Percentiles rank a stretch among this genome's conserved stretches.
Evolutionary conservation across 2,113 vertebrate species (phyloP).

Genomic region (Apeltes quadracus): DNA sequence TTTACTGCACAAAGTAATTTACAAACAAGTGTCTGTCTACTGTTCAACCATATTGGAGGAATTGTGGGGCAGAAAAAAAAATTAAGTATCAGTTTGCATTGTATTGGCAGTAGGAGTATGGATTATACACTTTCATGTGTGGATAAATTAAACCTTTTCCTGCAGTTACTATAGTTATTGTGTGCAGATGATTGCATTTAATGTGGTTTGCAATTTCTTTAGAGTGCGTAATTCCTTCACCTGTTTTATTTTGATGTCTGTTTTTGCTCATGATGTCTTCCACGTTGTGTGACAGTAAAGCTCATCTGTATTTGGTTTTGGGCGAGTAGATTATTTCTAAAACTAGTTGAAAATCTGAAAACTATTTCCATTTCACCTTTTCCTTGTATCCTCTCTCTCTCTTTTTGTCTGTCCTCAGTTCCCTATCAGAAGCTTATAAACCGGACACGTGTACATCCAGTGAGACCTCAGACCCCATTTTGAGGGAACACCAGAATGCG

Average conservation of each 20-base stretch:
- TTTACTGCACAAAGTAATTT: background rate
- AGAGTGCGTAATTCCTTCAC: slow-evolving; percentile 20
- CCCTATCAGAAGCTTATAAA: slow-evolving; percentile 4
- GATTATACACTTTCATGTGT: slow-evolving; percentile 10
- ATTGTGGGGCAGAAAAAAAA: no score
- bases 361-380: slow-evolving; percentile 12
- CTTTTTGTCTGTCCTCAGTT: slow-evolving; percentile 15
- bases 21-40: no score
- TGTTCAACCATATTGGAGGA: no score
- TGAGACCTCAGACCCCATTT: slow-evolving; percentile 55
- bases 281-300: background rate
- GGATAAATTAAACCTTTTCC: slow-evolving; percentile 42
- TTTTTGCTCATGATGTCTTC: background rate
- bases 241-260: background rate
- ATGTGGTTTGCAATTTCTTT: slow-evolving; percentile 41
- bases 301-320: background rate
- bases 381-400: slow-evolving; percentile 23
- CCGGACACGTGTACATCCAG: slow-evolving; percentile 51
- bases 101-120: slow-evolving; percentile 12
- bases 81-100: background rate
- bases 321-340: background rate
- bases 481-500: slow-evolving; percentile 64
- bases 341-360: background rate
- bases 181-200: slow-evolving; percentile 30
- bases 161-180: slow-evolving; percentile 33